phyloP scores from a whole-genome alignment of 2,888 invertebrate species.

The Torymus texanus region DNA sequence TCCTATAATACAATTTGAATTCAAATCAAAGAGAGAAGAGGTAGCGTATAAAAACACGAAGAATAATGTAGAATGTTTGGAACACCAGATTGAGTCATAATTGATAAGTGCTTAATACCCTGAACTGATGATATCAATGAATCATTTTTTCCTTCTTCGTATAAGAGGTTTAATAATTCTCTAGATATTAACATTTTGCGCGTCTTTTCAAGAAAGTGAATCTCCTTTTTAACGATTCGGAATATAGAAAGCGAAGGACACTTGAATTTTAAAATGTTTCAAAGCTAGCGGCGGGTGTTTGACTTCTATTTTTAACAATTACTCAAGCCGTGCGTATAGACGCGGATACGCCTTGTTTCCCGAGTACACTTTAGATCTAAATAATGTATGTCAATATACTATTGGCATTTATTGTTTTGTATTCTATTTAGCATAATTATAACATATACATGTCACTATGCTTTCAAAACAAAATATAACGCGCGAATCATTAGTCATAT shows the following conservation, averaged over 20 bases:
- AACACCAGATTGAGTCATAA: conserved; percentile 18
- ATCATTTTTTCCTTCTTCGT: conserved; percentile 20
- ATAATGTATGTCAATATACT: too few species aligned
- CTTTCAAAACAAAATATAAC: too few species aligned
- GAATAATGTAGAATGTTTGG: background rate
- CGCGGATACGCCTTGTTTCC: too few species aligned
- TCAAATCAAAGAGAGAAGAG: conserved; percentile 3
- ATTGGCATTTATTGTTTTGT: too few species aligned
- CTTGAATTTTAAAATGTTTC: conserved; percentile 1
- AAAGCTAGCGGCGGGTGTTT: background rate
- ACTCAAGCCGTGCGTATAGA: too few species aligned
- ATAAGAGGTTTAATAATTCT: background rate
- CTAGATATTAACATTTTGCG: background rate
- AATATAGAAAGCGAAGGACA: conserved; percentile 23
- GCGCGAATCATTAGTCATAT: too few species aligned
- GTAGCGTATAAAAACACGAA: background rate
- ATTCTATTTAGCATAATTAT: too few species aligned
- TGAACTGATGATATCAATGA: conserved; percentile 9
- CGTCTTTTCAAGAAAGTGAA: too few species aligned
- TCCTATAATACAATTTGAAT: too few species aligned
- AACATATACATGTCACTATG: too few species aligned
- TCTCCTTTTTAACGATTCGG: background rate
- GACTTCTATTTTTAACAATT: background rate
- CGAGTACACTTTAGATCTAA: too few species aligned
- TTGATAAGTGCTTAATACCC: conserved; percentile 37